These are phyloP conservation scores for Cotesia vestalis DNA, from an alignment of 1,140 invertebrate genomes.

Conservation along the genomic window DNA sequence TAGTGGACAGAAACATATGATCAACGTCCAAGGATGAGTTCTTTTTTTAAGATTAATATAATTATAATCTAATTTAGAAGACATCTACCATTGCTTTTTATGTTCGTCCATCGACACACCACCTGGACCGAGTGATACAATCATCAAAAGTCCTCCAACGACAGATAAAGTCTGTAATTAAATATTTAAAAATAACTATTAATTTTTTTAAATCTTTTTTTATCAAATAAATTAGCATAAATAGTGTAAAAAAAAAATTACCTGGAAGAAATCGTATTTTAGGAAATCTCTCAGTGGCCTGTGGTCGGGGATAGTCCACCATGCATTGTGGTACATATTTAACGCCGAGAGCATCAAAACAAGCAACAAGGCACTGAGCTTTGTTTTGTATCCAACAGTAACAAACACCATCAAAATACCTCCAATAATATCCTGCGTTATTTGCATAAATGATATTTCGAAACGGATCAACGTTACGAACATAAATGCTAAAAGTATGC, in stretches of 20 bases:
- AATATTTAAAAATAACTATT: slow-evolving; percentile 33
- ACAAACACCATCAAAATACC: slow-evolving; percentile 95
- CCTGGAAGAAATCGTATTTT: slow-evolving; percentile 99
- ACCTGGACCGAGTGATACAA: slow-evolving; percentile 97
- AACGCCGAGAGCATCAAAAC: slow-evolving; percentile 89
- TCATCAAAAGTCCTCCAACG: slow-evolving; percentile 98
- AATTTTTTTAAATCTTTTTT: too few relatives aligned
- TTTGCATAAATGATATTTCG: slow-evolving; percentile 90
- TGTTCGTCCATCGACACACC: slow-evolving; percentile 99
- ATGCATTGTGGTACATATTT: slow-evolving; percentile 98
- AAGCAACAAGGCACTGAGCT: slow-evolving; percentile 93
- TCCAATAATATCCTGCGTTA: slow-evolving; percentile 84
- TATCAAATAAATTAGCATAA: too few relatives aligned
- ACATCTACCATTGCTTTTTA: slow-evolving; percentile 95
- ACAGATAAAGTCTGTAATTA: slow-evolving; percentile 93
- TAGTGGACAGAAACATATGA: not conserved
- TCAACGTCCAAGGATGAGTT: not conserved
- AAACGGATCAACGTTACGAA: slow-evolving; percentile 96
- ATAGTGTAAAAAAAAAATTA: slow-evolving; percentile 56
- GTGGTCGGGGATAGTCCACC: slow-evolving; percentile 95
- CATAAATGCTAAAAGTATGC: slow-evolving; percentile 98
- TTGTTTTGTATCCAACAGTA: slow-evolving; percentile 98
- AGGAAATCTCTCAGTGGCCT: slow-evolving; percentile 98
- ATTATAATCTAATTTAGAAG: slow-evolving; percentile 29
- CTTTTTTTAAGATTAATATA: not conserved